Conservation (phyloP, 2,888 invertebrate genomes). For the Macaria liturata region DNA sequence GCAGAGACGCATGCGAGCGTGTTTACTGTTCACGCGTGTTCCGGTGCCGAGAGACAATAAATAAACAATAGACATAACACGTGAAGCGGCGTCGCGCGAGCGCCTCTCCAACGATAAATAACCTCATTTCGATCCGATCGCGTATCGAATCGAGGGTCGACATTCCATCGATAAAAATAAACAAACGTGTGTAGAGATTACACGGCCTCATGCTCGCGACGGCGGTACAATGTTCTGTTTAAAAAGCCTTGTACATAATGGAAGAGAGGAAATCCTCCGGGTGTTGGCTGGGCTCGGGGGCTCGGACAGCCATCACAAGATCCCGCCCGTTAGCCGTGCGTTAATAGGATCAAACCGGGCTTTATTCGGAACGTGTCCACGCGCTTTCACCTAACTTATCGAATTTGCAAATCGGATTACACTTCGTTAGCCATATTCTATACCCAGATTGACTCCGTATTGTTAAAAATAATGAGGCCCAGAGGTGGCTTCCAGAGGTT, state of each 20-base stretch:
- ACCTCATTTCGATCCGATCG: conserved; percentile 47
- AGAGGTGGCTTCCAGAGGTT: conserved; percentile 5
- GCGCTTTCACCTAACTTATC: conserved; percentile 80
- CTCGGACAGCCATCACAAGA: conserved; percentile 68
- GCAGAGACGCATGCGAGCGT: conserved; percentile 16
- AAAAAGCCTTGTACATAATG: conserved; percentile 44
- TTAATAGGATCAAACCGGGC: conserved; percentile 81
- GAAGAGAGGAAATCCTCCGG: conserved; percentile 46
- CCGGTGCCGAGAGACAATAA: conserved; percentile 40
- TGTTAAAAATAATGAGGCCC: conserved; percentile 31
- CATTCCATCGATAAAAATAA: conserved; percentile 52
- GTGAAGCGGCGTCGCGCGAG: conserved; percentile 35
- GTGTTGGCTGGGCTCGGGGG: conserved; percentile 54
- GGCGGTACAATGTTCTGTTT: conserved; percentile 33
- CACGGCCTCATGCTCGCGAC: conserved; percentile 32
- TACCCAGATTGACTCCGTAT: conserved; percentile 30
- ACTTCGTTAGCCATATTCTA: conserved; percentile 69
- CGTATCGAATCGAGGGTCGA: conserved; percentile 39
- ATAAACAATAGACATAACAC: conserved; percentile 45
- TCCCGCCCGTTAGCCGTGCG: conserved; percentile 75
- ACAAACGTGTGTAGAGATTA: conserved; percentile 48
- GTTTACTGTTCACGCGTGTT: conserved; percentile 27
- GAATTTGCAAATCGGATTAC: conserved; percentile 82
- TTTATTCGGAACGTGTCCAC: conserved; percentile 78
- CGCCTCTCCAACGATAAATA: conserved; percentile 48